Percentiles rank a stretch among this genome's conserved stretches.
Conservation (phyloP, 2,113 vertebrate genomes). For the Vulpes lagopus region DNA sequence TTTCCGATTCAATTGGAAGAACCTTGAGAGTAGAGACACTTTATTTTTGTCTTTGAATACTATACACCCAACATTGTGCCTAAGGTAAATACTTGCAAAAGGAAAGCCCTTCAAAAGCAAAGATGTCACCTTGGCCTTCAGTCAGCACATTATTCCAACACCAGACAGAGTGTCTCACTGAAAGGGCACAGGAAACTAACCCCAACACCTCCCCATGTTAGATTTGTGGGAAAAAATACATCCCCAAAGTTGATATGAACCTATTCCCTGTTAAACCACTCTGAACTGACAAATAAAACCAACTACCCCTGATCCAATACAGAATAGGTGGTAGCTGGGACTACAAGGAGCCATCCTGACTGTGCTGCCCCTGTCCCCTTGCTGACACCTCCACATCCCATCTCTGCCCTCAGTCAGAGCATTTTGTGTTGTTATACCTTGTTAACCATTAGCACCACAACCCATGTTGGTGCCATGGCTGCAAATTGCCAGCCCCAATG, state of each 20-base stretch:
- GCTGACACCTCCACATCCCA: background rate
- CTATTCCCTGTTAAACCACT: background rate
- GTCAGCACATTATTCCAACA: background rate
- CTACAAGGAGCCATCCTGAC: background rate
- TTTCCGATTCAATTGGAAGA: slow-evolving; percentile 20
- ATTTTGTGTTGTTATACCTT: background rate
- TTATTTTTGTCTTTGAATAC: background rate
- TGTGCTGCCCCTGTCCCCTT: background rate
- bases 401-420: background rate
- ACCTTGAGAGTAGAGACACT: background rate
- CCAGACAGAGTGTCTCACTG: background rate
- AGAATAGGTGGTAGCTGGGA: background rate
- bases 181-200: background rate
- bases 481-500: background rate
- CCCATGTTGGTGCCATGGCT: background rate
- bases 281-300: background rate
- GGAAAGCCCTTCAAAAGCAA: slow-evolving; percentile 19
- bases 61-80: background rate
- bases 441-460: background rate
- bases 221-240: background rate
- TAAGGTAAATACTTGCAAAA: background rate
- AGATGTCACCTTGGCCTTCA: background rate
- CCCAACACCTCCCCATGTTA: background rate
- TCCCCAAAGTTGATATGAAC: background rate
- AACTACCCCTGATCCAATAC: background rate